Evolutionary conservation across 2,113 vertebrate genomes (phyloP), one percentile per base, ranked within the genome.

Genomic region (Acrocephalus arundinaceus): DNA sequence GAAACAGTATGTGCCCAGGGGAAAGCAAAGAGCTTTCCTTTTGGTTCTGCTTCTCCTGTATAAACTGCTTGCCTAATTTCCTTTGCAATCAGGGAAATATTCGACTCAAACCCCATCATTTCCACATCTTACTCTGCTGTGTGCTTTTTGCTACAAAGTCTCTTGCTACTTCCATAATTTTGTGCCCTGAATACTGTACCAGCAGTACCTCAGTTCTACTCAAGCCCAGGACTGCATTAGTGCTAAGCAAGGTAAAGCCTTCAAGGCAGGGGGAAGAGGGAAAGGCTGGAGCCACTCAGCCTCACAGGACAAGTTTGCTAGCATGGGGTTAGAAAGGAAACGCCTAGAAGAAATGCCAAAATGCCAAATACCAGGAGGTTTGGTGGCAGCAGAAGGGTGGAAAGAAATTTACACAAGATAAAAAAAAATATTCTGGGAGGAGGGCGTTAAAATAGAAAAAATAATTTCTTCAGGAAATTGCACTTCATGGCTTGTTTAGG

Each of bases 1-100:
- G 87, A 94, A 95, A 90, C 52, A 65, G 28, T 4, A 7, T 11
- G 46, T 59, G 58, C 39, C 48, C 62, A 94, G 87, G 85, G 95
- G 63, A 95, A 96, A 97, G 87, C 85, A 13, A 93, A 96, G 94
- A 95, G 81, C 97, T 97, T 98, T 98, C 98, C 98, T 97, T 97
- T 96, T 97, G 98, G 95, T 98, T 98, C 98, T 98, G 97, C 98
- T 98, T 98, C 98, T 98, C 97, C 97, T 95, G 73, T 89, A 93
- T 55, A 97, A 98, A 98, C 79, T 95, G 97, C 98, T 98, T 98
- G 97, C 98, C 97, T 98, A 96, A 98, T 98, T 98, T 98, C 98
- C 98, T 98, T 94, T 95, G 94, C 93, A 97, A 97, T 96, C 96
- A 96, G 94, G 98, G 95, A 95, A 97, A 98, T 76, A 92, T 89